These are phyloP conservation scores for Morus bassanus DNA, from an alignment of 2,797 vertebrate genomes.

Conservation along the genomic window DNA sequence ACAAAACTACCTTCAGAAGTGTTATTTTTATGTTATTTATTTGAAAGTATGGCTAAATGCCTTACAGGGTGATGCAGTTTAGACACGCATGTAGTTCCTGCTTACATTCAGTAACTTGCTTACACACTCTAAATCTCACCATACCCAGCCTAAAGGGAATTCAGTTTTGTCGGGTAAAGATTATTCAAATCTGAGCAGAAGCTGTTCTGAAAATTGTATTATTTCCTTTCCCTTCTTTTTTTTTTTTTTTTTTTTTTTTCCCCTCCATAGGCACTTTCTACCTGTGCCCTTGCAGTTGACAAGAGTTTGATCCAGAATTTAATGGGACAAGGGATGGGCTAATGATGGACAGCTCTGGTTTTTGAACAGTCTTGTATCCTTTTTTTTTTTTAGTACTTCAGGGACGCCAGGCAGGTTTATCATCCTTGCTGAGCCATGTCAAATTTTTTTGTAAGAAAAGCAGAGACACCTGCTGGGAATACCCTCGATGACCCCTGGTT, in stretches of 20 bases:
- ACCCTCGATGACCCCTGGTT: accelerated
- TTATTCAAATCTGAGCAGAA: not conserved
- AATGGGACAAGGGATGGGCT: not conserved
- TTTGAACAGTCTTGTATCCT: not conserved
- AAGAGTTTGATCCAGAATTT: not conserved
- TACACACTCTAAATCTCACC: not conserved
- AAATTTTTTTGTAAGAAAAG: not conserved
- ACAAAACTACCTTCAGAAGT: not conserved
- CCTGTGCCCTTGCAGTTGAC: not conserved
- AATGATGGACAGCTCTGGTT: not conserved
- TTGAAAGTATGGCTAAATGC: not conserved
- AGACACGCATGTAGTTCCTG: not conserved
- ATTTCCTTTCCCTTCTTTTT: not conserved
- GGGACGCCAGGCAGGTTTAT: not conserved
- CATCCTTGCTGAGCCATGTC: not conserved
- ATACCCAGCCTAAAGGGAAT: not conserved
- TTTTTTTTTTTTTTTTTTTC: not conserved
- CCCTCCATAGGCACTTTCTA: too few species aligned
- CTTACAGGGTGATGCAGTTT: not conserved
- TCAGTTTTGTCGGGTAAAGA: not conserved
- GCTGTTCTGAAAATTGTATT: not conserved
- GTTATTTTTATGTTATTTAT: not conserved
- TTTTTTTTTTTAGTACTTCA: not conserved
- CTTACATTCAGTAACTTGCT: not conserved
- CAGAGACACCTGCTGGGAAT: not conserved